Evolutionary conservation across 2,888 invertebrate species (phyloP).

Genomic region (Muscina levida): DNA sequence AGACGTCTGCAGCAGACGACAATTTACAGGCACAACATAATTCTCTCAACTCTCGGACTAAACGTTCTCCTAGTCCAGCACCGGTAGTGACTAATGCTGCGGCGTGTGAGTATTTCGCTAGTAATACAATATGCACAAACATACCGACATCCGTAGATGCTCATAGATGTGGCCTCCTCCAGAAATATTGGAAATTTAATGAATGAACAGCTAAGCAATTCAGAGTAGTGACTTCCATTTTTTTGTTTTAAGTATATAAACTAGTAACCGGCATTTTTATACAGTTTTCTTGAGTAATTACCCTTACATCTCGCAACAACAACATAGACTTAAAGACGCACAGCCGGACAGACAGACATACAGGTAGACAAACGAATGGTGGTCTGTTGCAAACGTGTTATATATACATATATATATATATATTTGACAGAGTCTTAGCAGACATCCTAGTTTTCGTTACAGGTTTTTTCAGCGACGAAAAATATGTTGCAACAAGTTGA

Average conservation of each 20-base stretch:
- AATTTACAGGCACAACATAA: constrained; percentile 52
- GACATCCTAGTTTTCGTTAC: constrained; percentile 62
- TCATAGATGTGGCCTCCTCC: too few species aligned
- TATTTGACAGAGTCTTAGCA: constrained; percentile 36
- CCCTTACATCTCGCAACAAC: constrained; percentile 37
- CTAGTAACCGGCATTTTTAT: constrained; percentile 65
- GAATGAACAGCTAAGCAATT: constrained; percentile 60
- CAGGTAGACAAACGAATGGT: constrained; percentile 20
- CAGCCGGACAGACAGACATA: constrained; percentile 40
- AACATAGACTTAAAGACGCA: constrained; percentile 46
- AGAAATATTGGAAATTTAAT: constrained; percentile 55
- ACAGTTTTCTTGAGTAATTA: constrained; percentile 59
- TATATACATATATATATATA: too few species aligned
- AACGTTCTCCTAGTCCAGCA: not conserved
- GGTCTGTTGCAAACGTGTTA: constrained; percentile 26
- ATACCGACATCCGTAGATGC: constrained; percentile 40
- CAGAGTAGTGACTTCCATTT: constrained; percentile 1
- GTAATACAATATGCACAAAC: constrained; percentile 64
- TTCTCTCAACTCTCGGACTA: constrained; percentile 34
- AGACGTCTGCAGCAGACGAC: constrained; percentile 63
- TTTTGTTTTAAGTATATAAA: constrained; percentile 50
- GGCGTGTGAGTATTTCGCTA: constrained; percentile 17
- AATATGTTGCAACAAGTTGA: constrained; percentile 58
- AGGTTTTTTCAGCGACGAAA: constrained; percentile 51
- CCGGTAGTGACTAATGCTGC: constrained; percentile 62